These are phyloP conservation scores for Scaptomyza polygonia DNA, from an alignment of 2,888 invertebrate species.

Conservation along the genomic window DNA sequence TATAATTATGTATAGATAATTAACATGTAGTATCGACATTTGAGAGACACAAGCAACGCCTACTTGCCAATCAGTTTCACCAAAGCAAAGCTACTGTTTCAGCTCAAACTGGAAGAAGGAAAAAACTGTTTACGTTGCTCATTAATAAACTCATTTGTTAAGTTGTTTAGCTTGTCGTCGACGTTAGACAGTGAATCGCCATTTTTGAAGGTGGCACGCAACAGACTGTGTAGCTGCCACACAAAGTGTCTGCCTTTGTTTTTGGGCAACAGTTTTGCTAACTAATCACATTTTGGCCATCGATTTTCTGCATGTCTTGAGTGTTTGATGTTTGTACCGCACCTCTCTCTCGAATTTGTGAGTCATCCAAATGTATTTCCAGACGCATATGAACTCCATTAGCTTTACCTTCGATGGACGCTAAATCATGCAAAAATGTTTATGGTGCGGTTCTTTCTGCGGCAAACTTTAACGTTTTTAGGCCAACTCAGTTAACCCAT, in stretches of 20 bases:
- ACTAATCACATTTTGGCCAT: slow-evolving; percentile 54
- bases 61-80: slow-evolving; percentile 22
- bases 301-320: slow-evolving; percentile 44
- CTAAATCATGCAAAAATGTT: slow-evolving; percentile 71
- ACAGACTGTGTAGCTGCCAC: slow-evolving; percentile 19
- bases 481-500: slow-evolving; percentile 73
- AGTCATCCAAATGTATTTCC: slow-evolving; percentile 34
- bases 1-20: slow-evolving; percentile 6
- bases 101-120: slow-evolving; percentile 1
- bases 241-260: not conserved
- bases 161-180: slow-evolving; percentile 43
- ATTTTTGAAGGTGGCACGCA: slow-evolving; percentile 39
- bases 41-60: slow-evolving; percentile 18
- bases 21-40: slow-evolving; percentile 25
- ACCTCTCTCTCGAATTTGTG: slow-evolving; percentile 43
- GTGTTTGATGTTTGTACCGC: slow-evolving; percentile 9
- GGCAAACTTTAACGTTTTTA: slow-evolving; percentile 68
- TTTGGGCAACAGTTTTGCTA: slow-evolving; percentile 33
- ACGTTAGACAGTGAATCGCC: not conserved
- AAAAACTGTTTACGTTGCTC: slow-evolving; percentile 42
- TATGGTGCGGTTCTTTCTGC: slow-evolving; percentile 60
- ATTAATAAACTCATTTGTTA: slow-evolving; percentile 63
- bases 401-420: slow-evolving; percentile 43
- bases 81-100: not conserved
- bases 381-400: slow-evolving; percentile 10